phyloP scores from a whole-genome alignment of 2,888 invertebrate species.

The Podotricha telesiphe region DNA sequence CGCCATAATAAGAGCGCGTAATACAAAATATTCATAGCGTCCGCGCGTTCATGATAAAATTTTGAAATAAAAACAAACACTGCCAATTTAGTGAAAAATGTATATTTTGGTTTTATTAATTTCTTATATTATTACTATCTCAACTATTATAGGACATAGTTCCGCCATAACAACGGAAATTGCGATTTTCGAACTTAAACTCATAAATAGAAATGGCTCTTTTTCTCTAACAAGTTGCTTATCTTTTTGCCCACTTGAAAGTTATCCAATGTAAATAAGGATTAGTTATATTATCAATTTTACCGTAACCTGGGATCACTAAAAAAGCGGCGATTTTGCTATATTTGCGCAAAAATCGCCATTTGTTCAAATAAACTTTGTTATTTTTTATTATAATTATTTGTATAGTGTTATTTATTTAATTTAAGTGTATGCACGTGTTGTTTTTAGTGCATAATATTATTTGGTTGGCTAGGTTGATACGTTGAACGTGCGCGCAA shows the following conservation, averaged over 20 bases:
- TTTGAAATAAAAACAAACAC: background rate
- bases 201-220: conserved; percentile 49
- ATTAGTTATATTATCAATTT: conserved; percentile 77
- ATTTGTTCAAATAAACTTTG: conserved; percentile 74
- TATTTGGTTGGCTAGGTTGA: background rate
- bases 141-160: background rate
- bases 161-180: background rate
- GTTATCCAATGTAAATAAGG: conserved; percentile 76
- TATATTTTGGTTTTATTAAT: background rate
- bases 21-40: background rate
- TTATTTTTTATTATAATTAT: conserved; percentile 53
- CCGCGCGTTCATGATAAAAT: background rate
- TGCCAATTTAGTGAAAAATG: background rate
- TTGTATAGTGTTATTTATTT: conserved; percentile 57
- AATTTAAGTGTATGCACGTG: conserved; percentile 57
- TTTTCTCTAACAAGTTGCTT: conserved; percentile 66
- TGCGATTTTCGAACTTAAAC: conserved; percentile 40
- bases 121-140: background rate
- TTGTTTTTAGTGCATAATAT: conserved; percentile 32
- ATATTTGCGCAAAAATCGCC: conserved; percentile 57
- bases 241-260: conserved; percentile 74
- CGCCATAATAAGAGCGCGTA: conserved; percentile 7
- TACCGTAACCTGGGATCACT: conserved; percentile 68
- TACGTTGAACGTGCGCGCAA: background rate
- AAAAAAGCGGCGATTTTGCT: conserved; percentile 58